A percentile compares a stretch with the other conserved stretches of the same genome.
Conservation (phyloP, 2,888 invertebrate species). For the Chloromyia formosa region DNA sequence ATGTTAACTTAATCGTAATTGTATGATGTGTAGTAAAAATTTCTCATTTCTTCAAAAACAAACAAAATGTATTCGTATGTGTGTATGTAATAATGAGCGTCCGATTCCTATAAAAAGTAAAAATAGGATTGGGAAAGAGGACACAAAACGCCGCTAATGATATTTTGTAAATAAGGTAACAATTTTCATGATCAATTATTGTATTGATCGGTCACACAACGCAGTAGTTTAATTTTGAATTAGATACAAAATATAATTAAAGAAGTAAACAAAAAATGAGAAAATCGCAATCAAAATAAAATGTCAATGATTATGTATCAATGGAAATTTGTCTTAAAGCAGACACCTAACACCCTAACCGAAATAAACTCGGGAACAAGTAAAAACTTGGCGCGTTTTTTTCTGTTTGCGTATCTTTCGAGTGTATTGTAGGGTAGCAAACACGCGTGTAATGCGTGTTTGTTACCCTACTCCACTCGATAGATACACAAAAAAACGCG, state of each 20-base stretch:
- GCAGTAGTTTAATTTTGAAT: slow-evolving; percentile 4
- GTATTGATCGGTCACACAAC: background rate
- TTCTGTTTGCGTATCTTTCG: too few relatives aligned
- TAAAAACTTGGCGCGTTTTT: too few relatives aligned
- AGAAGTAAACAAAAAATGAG: background rate
- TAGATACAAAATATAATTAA: too few relatives aligned
- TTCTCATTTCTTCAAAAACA: background rate
- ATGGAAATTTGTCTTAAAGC: background rate
- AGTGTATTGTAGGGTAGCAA: too few relatives aligned
- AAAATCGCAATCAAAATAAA: background rate
- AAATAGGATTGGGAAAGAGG: background rate
- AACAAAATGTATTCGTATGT: slow-evolving; percentile 22
- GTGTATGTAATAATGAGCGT: background rate
- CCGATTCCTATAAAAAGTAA: too few relatives aligned
- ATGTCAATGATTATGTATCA: background rate
- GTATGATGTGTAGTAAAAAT: slow-evolving; percentile 5
- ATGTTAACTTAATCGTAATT: background rate
- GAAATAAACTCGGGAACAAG: background rate
- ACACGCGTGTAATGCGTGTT: too few relatives aligned
- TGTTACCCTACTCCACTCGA: too few relatives aligned
- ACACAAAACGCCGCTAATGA: slow-evolving; percentile 12
- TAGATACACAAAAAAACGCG: background rate
- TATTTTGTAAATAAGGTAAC: slow-evolving; percentile 29
- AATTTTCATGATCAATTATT: background rate
- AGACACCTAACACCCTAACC: background rate